Evolutionary conservation across 2,888 invertebrate species (phyloP).

Genomic region (Criorhina ranunculi): DNA sequence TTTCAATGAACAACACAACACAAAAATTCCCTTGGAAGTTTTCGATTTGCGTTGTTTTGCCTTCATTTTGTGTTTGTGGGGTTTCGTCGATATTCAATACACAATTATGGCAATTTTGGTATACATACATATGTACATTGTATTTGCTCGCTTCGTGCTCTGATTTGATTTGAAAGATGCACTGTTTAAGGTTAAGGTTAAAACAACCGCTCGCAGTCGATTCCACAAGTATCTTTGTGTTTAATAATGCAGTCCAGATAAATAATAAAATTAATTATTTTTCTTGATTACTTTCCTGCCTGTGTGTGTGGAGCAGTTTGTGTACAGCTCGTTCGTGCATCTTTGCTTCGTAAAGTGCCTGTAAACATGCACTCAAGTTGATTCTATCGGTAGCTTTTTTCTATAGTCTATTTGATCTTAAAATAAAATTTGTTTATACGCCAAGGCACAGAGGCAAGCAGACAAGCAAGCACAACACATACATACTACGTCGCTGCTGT

Average conservation of each 20-base stretch:
- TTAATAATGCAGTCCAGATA: slow-evolving; percentile 34
- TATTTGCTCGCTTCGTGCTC: too few species aligned
- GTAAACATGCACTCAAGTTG: slow-evolving; percentile 3
- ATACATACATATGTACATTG: not conserved
- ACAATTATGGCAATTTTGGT: slow-evolving; percentile 48
- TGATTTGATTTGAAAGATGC: slow-evolving; percentile 23
- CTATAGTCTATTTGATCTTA: slow-evolving; percentile 28
- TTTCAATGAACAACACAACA: too few species aligned
- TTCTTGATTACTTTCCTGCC: slow-evolving; percentile 8
- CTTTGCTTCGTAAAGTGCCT: not conserved
- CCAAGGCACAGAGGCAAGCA: not conserved
- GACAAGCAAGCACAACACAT: slow-evolving; percentile 4
- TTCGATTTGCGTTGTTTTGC: slow-evolving; percentile 7
- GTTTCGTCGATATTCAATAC: slow-evolving; percentile 11
- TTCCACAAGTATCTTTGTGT: not conserved
- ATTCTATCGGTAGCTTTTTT: not conserved
- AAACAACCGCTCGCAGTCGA: slow-evolving; percentile 18
- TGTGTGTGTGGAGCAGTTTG: slow-evolving; percentile 40
- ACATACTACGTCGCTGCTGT: slow-evolving; percentile 20
- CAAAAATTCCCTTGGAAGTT: slow-evolving; percentile 10
- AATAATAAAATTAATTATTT: slow-evolving; percentile 54
- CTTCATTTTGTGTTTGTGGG: slow-evolving; percentile 8
- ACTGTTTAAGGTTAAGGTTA: slow-evolving; percentile 46
- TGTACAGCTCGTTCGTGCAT: slow-evolving; percentile 29
- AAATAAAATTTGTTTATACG: slow-evolving; percentile 31